Base-by-base conservation (phyloP, 2,888 invertebrate genomes). In the Eumerus sabulonum region DNA sequence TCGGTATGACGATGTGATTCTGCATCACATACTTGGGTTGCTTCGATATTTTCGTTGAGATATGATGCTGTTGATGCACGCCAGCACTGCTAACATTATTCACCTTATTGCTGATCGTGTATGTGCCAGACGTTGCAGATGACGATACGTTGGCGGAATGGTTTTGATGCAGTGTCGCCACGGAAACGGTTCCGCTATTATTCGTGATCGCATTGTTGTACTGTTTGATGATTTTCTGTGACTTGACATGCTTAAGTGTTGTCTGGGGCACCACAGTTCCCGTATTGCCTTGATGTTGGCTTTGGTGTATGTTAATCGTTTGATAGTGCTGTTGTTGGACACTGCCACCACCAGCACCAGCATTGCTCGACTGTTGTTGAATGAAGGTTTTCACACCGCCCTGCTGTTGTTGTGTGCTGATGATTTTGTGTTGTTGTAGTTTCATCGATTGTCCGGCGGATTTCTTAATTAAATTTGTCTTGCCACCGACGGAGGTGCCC, bases 191-290 rank as follows among this genome's bases (percentile, higher is more conserved):
- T 63, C 83, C 85, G 70, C 76, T 82, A 44, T 82, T 86, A 82
- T 82, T 85, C 70, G 53, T 82, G 56, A 84, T 83, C 53, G 83
- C 83, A 76, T 84, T 86, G 51, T 84, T 86, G 70, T 86, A 86
- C 82, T 88, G 88, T 81, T 88, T 87, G 1, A 88, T 84, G 59
- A 88, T 85, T 82, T 88, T 84, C 19, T 82, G 83, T 36, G 83
- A 83, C 53, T 83, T 83, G 7, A 84, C 62, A 36, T 82, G 82
- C 45, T 83, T 83, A 7, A 82, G 67, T 9, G 73, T 84, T 11
- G 82, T 68, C 35, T 66, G 74, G 5, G 54, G 57, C 13, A 57
- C 12, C 9, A 62, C 70, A 19, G 71, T 63, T 1, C 48, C 12
- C 4, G 70, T 48, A 12, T 44, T 71, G n/a, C 27, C 27, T 14